Percentiles rank a stretch among this genome's conserved stretches.
Conservation (phyloP, 2,113 vertebrate species). For the Boulengeromyrus knoepffleri region DNA sequence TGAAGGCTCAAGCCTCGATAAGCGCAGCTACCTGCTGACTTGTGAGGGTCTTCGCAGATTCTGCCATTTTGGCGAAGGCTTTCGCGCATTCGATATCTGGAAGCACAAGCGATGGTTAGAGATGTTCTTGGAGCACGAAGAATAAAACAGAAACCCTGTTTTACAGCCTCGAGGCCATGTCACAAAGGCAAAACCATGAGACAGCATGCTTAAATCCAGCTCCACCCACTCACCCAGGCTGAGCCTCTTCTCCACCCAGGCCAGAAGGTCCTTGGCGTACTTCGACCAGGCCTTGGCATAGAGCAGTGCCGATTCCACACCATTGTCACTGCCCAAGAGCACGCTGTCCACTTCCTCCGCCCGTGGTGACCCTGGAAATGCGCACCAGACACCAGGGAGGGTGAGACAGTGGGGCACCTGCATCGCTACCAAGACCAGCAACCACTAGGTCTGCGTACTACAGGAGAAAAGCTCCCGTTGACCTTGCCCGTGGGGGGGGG, state of each 20-base stretch:
- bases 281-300: constrained; percentile 97
- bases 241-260: constrained; percentile 93
- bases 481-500: constrained; percentile 27
- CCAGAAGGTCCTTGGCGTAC: constrained; percentile 89
- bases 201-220: constrained; percentile 10
- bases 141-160: neutral
- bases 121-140: neutral
- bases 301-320: constrained; percentile 81
- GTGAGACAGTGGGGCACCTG: constrained; percentile 41
- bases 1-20: neutral
- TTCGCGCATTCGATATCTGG: constrained; percentile 88
- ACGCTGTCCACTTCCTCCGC: constrained; percentile 75
- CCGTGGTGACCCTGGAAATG: constrained; percentile 69
- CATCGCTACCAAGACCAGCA: constrained; percentile 39
- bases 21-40: constrained; percentile 69
- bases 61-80: constrained; percentile 87
- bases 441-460: constrained; percentile 39
- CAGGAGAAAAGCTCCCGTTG: constrained; percentile 48
- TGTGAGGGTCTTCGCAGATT: constrained; percentile 77
- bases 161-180: neutral
- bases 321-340: constrained; percentile 74
- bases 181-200: neutral
- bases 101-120: constrained; percentile 16
- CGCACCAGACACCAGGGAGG: constrained; percentile 44
- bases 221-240: constrained; percentile 74